Base-by-base conservation (phyloP, 2,797 vertebrate genomes). In the Sebastes nivosus region DNA sequence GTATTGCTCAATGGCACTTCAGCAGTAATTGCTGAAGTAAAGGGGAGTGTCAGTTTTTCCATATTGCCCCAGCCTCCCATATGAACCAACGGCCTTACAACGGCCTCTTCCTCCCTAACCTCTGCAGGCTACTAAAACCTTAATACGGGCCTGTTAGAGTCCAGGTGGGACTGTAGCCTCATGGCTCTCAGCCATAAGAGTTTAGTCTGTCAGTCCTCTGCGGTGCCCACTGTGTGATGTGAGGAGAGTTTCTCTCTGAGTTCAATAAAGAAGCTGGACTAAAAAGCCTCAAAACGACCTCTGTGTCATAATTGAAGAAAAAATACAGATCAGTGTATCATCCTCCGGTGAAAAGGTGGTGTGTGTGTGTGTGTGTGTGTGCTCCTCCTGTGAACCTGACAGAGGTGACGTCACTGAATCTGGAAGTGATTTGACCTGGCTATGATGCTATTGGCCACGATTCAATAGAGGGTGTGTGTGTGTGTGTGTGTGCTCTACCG, bases 401-500 rank as follows among this genome's bases (percentile, higher is more conserved):
- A 88, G 90, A 92, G 94, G 95, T 95, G 96, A 97, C 95, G 94
- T 96, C 95, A 96, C 92, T 80, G 22, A 83, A 94, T 94, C 96
- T 97, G 96, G 96, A 97, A 97, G 94, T 97, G 96, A 98, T 97
- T 98, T 96, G 93, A 95, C 77, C 90, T 85, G 95, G 87, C 94
- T 94, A 89, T 93, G 96, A 97, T 96, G 95, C 93, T 92, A 92
- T 96, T 97, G 96, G 95, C 97, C 92, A 94, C 84, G 91, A 95
- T 97, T 96, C 96, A 97, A 94, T 88, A 81, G 89, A 88, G 89
- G 91, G 78, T 82, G 84, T 81, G 57, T 73, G 77, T 67, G 77
- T 67, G 77, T 67, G 73, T 77, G 67, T 70, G 57, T 63, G 76
- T 80, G 72, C 54, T 81, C 30, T 57, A 73, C 57, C 20, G 12